Evolutionary conservation across 2,888 invertebrate genomes (phyloP), one percentile per base, ranked within the genome.

Genomic region (Isoperla grammatica): DNA sequence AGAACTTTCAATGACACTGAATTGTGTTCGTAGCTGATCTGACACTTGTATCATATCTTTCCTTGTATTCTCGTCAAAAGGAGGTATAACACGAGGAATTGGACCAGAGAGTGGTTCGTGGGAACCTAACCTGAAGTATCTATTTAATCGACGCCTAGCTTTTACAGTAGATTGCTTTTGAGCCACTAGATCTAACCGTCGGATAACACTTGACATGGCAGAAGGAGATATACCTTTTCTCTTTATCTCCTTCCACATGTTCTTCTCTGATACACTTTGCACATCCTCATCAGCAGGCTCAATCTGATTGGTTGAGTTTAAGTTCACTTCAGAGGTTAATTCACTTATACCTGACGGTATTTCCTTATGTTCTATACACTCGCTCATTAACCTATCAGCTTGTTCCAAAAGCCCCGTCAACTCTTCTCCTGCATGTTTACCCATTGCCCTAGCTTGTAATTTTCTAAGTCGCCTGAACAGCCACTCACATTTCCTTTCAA

Each of bases 371-470:
- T 45, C 5, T 19, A 19, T 6, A 29, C 29, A 29, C 29, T 29
- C 29, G 29, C 29, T 60, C 46, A 61, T 46, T 39, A 54, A 54
- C 29, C 54, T 43, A 63, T 88, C 86, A 22, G 87, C 87, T 69
- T 85, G 81, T 64, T 88, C 87, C 65, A 89, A 83, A 57, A 91
- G 83, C 4, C 88, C 88, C 19, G 84, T 81, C 11, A 88, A 82
- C 73, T 95, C 92, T 66, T 88, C 86, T 56, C 88, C 85, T 22
- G 86, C 79, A 72, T 92, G 90, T 63, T 84, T 84, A 4, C 90
- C 89, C 71, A 90, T 81, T 37, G 85, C 78, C 56, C 85, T 80
- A 0, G 86, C 82, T 72, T 94, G 91, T 20, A 90, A 74, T 71
- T 90, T 89, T 12, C 88, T 78, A 61, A 91, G 74, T 64, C 93